These are phyloP conservation scores for Diceros bicornis DNA, from an alignment of 2,797 vertebrate species.

Conservation along the genomic window DNA sequence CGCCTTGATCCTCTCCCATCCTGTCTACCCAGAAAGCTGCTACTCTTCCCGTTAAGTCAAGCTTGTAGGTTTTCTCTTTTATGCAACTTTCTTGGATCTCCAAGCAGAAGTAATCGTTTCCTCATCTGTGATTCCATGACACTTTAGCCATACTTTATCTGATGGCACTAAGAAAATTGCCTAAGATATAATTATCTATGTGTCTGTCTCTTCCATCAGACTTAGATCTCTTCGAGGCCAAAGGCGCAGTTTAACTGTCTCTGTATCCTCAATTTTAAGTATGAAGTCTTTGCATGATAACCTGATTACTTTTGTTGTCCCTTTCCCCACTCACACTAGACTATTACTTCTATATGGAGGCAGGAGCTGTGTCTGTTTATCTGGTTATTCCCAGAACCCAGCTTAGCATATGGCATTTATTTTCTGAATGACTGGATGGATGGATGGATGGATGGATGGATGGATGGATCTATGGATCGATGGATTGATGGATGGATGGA, in stretches of 20 bases:
- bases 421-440: not conserved
- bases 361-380: not conserved
- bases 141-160: slow-evolving; percentile 11
- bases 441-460: too few relatives aligned
- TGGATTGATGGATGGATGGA: too few relatives aligned
- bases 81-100: not conserved
- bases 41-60: not conserved
- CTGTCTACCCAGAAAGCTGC: not conserved
- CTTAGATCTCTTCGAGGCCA: not conserved
- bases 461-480: not conserved
- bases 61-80: not conserved
- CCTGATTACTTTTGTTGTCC: not conserved
- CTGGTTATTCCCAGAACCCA: not conserved
- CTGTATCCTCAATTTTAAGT: not conserved
- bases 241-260: not conserved
- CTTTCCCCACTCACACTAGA: not conserved
- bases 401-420: not conserved
- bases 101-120: not conserved
- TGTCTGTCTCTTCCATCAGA: not conserved
- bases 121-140: not conserved
- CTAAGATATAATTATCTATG: not conserved
- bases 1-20: not conserved
- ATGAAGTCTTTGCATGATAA: not conserved
- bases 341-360: not conserved
- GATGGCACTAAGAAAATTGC: not conserved